These are phyloP conservation scores for Omphaloscelis lunosa DNA, from an alignment of 2,888 invertebrate genomes.

Conservation along the genomic window DNA sequence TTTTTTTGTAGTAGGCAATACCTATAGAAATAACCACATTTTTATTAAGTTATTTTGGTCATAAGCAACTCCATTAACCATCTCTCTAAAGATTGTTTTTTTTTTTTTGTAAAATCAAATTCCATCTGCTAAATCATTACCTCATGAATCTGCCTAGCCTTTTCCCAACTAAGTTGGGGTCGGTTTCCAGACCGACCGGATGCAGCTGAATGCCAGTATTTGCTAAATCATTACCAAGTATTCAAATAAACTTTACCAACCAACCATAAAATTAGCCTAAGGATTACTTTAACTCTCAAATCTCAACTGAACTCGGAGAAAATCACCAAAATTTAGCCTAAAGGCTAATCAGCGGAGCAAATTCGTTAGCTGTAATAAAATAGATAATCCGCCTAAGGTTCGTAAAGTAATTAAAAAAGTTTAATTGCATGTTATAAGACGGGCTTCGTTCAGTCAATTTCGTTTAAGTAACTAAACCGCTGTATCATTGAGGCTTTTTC, in stretches of 20 bases:
- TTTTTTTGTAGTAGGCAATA: background rate
- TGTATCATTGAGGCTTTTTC: constrained; percentile 69
- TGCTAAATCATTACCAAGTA: background rate
- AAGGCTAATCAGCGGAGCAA: constrained; percentile 61
- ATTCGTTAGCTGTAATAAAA: constrained; percentile 66
- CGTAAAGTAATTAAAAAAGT: constrained; percentile 82
- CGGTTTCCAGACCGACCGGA: no score
- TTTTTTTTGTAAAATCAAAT: background rate
- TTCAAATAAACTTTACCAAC: constrained; percentile 3
- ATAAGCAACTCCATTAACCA: no score
- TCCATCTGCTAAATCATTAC: background rate
- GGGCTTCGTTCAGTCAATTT: constrained; percentile 68
- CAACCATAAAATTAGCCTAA: constrained; percentile 32
- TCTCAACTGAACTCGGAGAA: constrained; percentile 44
- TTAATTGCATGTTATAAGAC: constrained; percentile 78
- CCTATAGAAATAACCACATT: background rate
- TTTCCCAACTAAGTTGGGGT: no score
- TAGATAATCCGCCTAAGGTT: constrained; percentile 76
- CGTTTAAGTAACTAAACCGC: constrained; percentile 73
- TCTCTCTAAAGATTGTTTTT: background rate
- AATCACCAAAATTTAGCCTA: constrained; percentile 50
- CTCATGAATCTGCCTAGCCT: no score
- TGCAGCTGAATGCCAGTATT: no score
- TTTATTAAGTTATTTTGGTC: background rate
- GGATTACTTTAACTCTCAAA: constrained; percentile 28